Percentiles rank a stretch among this genome's conserved stretches.
Conservation (phyloP, 2,113 vertebrate genomes). For the Microcebus lehilahytsara region DNA sequence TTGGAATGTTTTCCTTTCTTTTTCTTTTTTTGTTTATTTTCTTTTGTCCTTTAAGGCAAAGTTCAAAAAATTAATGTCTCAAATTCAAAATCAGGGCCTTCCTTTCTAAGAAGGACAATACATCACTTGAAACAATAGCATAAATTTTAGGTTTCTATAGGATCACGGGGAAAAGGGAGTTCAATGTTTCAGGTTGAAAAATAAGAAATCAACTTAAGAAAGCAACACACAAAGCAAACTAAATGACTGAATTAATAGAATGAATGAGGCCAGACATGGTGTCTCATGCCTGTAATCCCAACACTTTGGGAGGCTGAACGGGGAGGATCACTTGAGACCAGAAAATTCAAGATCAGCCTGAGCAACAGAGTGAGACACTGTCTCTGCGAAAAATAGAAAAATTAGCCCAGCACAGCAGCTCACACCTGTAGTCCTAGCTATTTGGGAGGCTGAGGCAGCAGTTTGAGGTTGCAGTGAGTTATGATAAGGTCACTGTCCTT, state of each 20-base stretch:
- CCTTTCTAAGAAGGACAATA: not conserved
- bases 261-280: no score
- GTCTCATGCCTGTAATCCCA: no score
- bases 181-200: not conserved
- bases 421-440: no score
- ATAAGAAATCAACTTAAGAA: not conserved
- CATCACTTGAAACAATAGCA: not conserved
- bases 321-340: no score
- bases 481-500: no score
- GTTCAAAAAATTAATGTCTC: not conserved
- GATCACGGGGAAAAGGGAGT: not conserved
- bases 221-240: not conserved
- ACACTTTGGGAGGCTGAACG: no score
- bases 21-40: not conserved
- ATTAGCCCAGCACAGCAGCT: no score
- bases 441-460: no score
- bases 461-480: no score
- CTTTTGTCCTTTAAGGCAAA: not conserved
- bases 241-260: not conserved
- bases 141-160: slow-evolving; percentile 13
- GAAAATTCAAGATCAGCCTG: no score
- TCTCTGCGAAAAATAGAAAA: no score
- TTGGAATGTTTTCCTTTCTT: not conserved
- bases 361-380: no score
- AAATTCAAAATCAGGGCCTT: not conserved